phyloP scores from a whole-genome alignment of 2,113 vertebrate genomes.

The Peromyscus leucopus region DNA sequence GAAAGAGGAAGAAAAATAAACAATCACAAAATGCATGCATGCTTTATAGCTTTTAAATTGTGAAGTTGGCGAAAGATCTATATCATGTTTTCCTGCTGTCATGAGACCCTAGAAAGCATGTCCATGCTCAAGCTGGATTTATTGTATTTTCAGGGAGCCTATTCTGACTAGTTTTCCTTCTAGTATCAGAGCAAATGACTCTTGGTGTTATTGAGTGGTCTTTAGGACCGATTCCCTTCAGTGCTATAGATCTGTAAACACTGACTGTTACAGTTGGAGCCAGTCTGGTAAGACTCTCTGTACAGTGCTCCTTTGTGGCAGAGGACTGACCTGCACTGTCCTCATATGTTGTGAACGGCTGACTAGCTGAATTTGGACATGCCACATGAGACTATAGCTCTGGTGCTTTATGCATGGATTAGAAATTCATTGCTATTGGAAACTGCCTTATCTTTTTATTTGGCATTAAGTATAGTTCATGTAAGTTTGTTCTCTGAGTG shows the following conservation, averaged over 20 bases:
- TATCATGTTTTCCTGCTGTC: not conserved
- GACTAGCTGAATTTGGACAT: not conserved
- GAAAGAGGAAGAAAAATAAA: not conserved
- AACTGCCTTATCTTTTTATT: not conserved
- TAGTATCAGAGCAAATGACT: not conserved
- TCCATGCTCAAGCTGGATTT: not conserved
- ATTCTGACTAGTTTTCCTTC: not conserved
- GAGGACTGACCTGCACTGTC: not conserved
- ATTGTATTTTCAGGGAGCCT: not conserved
- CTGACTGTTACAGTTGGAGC: not conserved
- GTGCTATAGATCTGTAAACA: not conserved
- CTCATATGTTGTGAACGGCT: not conserved
- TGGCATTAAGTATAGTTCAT: not conserved
- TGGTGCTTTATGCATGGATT: not conserved
- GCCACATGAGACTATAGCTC: not conserved
- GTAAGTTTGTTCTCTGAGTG: not conserved
- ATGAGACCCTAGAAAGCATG: not conserved
- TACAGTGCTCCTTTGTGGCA: not conserved
- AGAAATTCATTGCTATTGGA: not conserved
- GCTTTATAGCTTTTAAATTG: not conserved
- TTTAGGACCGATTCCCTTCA: not conserved
- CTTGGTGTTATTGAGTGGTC: not conserved
- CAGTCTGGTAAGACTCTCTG: not conserved
- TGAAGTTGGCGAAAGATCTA: not conserved
- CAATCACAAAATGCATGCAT: not conserved